Evolutionary conservation across 2,797 vertebrate species (phyloP).

Genomic region (Leucoraja ocellata): DNA sequence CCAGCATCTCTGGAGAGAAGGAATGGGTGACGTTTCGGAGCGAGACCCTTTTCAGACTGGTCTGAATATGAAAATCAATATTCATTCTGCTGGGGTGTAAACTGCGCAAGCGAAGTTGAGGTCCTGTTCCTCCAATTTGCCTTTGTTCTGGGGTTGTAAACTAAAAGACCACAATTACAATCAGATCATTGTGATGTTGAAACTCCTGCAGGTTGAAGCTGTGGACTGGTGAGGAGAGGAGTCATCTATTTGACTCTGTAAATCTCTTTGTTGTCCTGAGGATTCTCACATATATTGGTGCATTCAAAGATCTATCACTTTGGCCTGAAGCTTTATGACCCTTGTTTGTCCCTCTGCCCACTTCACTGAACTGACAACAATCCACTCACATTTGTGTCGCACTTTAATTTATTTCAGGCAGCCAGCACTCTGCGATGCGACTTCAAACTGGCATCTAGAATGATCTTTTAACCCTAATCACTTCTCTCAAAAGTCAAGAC

Average conservation of each 20-base stretch:
- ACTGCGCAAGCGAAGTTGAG: too few species aligned
- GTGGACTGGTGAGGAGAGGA: not conserved
- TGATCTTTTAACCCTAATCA: not conserved
- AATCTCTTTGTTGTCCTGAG: not conserved
- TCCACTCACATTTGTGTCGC: not conserved
- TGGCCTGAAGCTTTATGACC: not conserved
- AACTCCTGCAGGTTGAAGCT: not conserved
- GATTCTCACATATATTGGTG: not conserved
- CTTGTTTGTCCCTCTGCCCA: not conserved
- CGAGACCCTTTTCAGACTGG: too few species aligned
- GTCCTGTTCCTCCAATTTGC: too few species aligned
- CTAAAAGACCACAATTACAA: not conserved
- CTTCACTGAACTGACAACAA: not conserved
- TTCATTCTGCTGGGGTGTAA: too few species aligned
- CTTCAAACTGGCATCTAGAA: not conserved
- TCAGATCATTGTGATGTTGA: not conserved
- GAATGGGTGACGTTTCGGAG: too few species aligned
- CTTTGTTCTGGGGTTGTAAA: not conserved
- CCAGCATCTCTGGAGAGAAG: too few species aligned
- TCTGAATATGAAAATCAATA: too few species aligned
- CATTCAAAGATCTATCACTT: conserved; percentile 7
- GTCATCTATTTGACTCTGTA: not conserved
- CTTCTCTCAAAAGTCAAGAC: not conserved
- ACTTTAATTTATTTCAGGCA: not conserved
- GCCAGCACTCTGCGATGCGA: not conserved